Conservation (phyloP, 1,140 invertebrate genomes). For the Xylocopa sonorina region DNA sequence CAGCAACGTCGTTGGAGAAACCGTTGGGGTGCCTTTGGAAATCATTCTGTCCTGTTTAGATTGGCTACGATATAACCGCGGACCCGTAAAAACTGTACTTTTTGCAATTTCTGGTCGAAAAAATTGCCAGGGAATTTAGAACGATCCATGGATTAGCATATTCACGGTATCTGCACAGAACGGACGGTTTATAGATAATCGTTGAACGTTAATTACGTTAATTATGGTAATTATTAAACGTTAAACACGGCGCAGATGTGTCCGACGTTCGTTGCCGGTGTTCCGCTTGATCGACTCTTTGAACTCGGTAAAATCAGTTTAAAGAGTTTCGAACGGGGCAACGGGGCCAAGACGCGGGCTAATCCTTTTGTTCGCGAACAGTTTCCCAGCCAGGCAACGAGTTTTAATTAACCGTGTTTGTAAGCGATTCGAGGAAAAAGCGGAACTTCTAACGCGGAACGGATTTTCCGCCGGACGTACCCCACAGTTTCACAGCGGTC, state of each 20-base stretch:
- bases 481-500: background rate
- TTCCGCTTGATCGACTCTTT: background rate
- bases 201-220: background rate
- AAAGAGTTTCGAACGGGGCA: background rate
- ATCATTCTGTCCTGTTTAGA: too few relatives aligned
- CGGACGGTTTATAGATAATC: too few relatives aligned
- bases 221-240: background rate
- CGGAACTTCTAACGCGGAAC: background rate
- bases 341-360: background rate
- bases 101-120: too few relatives aligned
- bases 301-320: background rate
- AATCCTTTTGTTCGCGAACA: background rate
- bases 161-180: too few relatives aligned
- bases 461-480: background rate
- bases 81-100: too few relatives aligned
- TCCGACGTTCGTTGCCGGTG: background rate
- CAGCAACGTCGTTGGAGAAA: background rate
- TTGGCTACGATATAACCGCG: too few relatives aligned
- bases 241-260: background rate
- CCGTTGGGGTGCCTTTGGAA: background rate
- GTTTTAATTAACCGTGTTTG: conserved; percentile 9
- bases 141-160: too few relatives aligned
- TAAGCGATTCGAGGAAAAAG: background rate
- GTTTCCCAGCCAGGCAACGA: background rate
- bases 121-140: too few relatives aligned